A percentile compares a stretch with the other conserved stretches of the same genome.
These are phyloP conservation scores for Prosapia bicincta DNA, from an alignment of 2,888 invertebrate species.

Conservation along the genomic window DNA sequence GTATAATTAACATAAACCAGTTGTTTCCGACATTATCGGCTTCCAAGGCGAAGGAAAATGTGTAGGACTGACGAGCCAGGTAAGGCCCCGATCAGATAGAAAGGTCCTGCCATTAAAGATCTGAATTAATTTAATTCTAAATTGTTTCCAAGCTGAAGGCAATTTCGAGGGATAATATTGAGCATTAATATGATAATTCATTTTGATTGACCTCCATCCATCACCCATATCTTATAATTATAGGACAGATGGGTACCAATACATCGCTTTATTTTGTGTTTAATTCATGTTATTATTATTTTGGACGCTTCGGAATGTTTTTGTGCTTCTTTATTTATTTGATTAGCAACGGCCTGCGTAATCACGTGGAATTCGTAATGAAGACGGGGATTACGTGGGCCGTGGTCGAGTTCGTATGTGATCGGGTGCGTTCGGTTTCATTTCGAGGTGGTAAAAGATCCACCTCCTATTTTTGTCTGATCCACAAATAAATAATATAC, in stretches of 20 bases:
- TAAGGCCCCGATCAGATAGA: not conserved
- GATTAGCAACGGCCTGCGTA: not conserved
- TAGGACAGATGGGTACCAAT: not conserved
- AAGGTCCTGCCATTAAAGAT: not conserved
- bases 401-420: not conserved
- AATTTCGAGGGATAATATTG: not conserved
- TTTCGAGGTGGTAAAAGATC: no score
- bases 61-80: not conserved
- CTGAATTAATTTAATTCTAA: not conserved
- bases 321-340: not conserved
- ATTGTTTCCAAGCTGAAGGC: not conserved
- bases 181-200: not conserved
- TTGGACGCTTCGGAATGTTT: not conserved
- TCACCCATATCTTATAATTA: not conserved
- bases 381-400: not conserved
- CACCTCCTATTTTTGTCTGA: no score
- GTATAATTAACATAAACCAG: not conserved
- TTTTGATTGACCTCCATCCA: not conserved
- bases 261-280: not conserved
- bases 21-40: not conserved
- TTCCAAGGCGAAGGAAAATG: no score
- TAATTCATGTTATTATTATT: not conserved
- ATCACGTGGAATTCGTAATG: not conserved
- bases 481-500: no score
- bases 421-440: not conserved